Evolutionary conservation across 2,888 invertebrate genomes (phyloP), one percentile per base, ranked within the genome.

Genomic region (Ormia ochracea): DNA sequence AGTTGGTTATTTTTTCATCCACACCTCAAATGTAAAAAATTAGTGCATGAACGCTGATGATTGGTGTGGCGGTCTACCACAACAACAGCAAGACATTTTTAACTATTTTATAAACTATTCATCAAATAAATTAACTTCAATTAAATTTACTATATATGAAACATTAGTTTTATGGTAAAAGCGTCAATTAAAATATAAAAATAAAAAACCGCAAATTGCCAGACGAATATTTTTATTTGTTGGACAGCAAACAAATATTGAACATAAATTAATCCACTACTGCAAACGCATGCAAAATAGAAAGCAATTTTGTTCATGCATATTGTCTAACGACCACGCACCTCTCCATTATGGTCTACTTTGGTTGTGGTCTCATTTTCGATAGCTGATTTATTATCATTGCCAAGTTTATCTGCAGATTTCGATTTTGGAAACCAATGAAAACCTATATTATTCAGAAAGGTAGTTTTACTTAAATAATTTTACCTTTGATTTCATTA

Each of bases 401-500:
- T 21, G 7, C 9, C 52, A 43, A 54, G 38, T 26, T 23, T 41
- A 21, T 48, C 21, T 66, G 54, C 41, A 58, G 38, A 56, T 45
- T 38, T 21, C 9, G 26, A 56, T 26, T 33, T 3, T 1, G 58
- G 43, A 48, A 43, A 63, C 6, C 23, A 74, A 50, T 19, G 45
- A 54, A 45, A 45, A 9, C 9, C 5, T 45, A 31, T 7, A 48
- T 50, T 28, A 26, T 26, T 52, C 17, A 14, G 23, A 0, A 26
- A 6, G 1, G 33, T 28, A 0, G 7, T 23, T 69, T 48, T 10
- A 38, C 1, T 56, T 12, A 9, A 9, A n/a, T 0, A 19, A 9
- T 21, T 65, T 70, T 79, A 79, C 79, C 79, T 74, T 61, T 73
- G 6, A 17, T 50, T 38, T 66, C 38, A 19, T 28, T 36, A 9